Evolutionary conservation across 2,888 invertebrate genomes (phyloP).

Genomic region (Sphaeridia pumilis): DNA sequence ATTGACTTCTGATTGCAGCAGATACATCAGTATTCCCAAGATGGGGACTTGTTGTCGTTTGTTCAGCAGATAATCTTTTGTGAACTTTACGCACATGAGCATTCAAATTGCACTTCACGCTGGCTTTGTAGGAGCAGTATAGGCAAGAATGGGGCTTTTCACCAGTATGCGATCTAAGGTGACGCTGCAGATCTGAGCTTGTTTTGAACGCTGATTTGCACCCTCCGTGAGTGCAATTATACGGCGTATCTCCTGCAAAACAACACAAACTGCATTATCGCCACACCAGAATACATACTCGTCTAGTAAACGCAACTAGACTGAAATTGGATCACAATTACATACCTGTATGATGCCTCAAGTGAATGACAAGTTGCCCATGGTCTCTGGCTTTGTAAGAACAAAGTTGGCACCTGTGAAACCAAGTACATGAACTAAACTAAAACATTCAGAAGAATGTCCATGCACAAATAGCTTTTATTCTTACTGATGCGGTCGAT

Average conservation of each 20-base stretch:
- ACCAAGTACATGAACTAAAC: too few species aligned
- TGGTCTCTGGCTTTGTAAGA: slow-evolving; percentile 42
- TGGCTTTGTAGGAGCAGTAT: slow-evolving; percentile 39
- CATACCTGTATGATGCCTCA: slow-evolving; percentile 43
- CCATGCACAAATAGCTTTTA: slow-evolving; percentile 12
- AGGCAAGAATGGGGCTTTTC: slow-evolving; percentile 39
- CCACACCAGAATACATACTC: slow-evolving; percentile 3
- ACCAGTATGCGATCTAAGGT: slow-evolving; percentile 40
- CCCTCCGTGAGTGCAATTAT: slow-evolving; percentile 38
- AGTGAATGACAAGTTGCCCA: slow-evolving; percentile 44
- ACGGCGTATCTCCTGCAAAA: slow-evolving; percentile 38
- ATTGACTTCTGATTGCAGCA: background rate
- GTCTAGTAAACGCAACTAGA: background rate
- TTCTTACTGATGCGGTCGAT: slow-evolving; percentile 43
- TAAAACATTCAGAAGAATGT: background rate
- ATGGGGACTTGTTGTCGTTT: too few species aligned
- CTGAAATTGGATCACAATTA: background rate
- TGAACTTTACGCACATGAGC: slow-evolving; percentile 7
- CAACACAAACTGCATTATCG: background rate
- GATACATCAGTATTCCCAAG: too few species aligned
- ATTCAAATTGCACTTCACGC: slow-evolving; percentile 38
- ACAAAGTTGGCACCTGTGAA: slow-evolving; percentile 43
- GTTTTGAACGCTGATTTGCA: slow-evolving; percentile 43
- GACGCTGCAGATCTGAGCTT: slow-evolving; percentile 43
- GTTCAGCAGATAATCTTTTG: background rate